Evolutionary conservation across 2,113 vertebrate genomes (phyloP).

Genomic region (Tenrec ecaudatus): DNA sequence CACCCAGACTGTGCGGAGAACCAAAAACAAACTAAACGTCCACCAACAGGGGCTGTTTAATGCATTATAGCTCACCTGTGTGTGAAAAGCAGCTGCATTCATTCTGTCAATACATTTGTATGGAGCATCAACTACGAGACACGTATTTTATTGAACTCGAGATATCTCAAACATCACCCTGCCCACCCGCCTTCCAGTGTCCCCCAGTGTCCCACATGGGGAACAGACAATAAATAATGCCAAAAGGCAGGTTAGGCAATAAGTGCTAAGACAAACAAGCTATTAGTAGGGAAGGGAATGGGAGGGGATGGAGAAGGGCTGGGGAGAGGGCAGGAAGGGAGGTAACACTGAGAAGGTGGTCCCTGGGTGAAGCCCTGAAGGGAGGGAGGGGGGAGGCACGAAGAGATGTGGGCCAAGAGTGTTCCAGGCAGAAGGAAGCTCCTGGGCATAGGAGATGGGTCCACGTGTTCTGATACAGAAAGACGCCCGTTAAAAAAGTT

Average conservation of each 20-base stretch:
- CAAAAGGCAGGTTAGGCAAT: background rate
- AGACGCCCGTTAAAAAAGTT: conserved; percentile 28
- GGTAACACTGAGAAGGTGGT: background rate
- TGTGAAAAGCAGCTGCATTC: no score
- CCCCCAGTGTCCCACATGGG: background rate
- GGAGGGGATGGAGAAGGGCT: background rate
- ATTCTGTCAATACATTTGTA: background rate
- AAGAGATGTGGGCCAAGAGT: background rate
- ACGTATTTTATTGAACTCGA: background rate
- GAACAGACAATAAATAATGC: conserved; percentile 35
- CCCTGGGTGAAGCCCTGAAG: background rate
- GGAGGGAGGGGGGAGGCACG: background rate
- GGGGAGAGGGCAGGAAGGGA: background rate
- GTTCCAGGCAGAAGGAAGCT: background rate
- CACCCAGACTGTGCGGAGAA: background rate
- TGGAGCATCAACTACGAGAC: background rate
- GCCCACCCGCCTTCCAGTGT: no score
- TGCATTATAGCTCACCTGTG: no score
- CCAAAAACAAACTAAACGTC: background rate
- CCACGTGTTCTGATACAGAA: background rate
- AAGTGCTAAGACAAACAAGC: background rate
- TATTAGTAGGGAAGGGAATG: background rate
- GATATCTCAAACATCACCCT: background rate
- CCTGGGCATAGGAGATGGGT: background rate
- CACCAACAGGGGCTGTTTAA: background rate